These are phyloP conservation scores for Bothrops jararaca DNA, from an alignment of 2,113 vertebrate species.

Conservation along the genomic window DNA sequence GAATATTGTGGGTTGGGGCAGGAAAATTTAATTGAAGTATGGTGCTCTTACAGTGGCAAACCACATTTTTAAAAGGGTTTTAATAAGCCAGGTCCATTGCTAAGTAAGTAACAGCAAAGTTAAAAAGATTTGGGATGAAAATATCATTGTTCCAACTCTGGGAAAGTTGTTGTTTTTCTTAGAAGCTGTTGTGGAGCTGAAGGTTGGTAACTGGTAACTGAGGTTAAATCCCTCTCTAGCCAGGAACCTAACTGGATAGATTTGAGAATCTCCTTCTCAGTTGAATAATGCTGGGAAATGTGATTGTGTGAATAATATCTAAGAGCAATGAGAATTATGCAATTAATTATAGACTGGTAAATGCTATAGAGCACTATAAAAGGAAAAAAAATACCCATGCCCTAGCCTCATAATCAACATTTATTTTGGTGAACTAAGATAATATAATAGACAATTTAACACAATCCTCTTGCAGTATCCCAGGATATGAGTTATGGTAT, in stretches of 20 bases:
- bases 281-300: not conserved
- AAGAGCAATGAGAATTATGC: not conserved
- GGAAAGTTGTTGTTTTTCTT: not conserved
- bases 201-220: not conserved
- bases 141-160: conserved; percentile 9
- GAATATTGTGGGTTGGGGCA: not conserved
- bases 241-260: not conserved
- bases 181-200: not conserved
- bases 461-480: not conserved
- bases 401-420: not conserved
- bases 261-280: not conserved
- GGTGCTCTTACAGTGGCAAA: conserved; percentile 41
- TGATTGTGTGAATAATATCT: not conserved
- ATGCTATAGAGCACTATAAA: not conserved
- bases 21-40: conserved; percentile 21
- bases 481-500: not conserved
- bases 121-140: conserved; percentile 30
- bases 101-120: conserved; percentile 43
- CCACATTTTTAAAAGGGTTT: conserved; percentile 32
- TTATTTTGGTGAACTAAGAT: not conserved
- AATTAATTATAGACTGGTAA: not conserved
- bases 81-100: conserved; percentile 29
- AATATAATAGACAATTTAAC: not conserved
- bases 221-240: not conserved
- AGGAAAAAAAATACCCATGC: not conserved